Evolutionary conservation across 2,797 vertebrate genomes (phyloP).

Genomic region (Echiichthys vipera): DNA sequence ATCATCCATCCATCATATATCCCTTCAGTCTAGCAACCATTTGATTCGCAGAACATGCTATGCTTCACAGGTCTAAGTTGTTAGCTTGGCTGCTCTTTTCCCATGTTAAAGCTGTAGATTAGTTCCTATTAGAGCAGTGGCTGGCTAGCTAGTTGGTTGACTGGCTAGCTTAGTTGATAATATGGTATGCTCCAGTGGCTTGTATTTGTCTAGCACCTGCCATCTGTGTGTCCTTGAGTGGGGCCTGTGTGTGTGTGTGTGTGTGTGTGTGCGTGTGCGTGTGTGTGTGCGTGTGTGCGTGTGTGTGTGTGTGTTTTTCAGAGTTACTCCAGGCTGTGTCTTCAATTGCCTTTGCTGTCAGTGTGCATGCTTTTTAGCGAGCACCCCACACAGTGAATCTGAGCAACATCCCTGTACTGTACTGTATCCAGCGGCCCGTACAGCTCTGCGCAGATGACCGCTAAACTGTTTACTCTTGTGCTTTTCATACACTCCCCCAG

Average conservation of each 20-base stretch:
- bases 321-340: constrained; percentile 42
- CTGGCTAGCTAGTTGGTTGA: constrained; percentile 24
- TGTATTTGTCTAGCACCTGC: constrained; percentile 75
- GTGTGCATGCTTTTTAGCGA: constrained; percentile 12
- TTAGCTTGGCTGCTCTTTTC: constrained; percentile 30
- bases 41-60: constrained; percentile 3
- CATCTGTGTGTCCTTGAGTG: constrained; percentile 78
- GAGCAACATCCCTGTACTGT: constrained; percentile 28
- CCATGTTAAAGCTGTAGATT: constrained; percentile 37
- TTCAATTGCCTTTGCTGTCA: constrained; percentile 61
- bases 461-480: constrained; percentile 51
- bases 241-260: constrained; percentile 35
- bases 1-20: constrained; percentile 15
- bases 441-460: constrained; percentile 5
- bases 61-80: constrained; percentile 15
- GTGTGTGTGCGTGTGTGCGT: too few species aligned
- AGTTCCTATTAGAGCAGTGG: constrained; percentile 40
- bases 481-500: constrained; percentile 57
- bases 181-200: constrained; percentile 71
- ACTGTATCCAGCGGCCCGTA: constrained; percentile 18
- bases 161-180: constrained; percentile 65
- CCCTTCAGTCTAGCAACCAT: constrained; percentile 1
- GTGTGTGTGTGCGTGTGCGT: constrained; percentile 33
- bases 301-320: constrained; percentile 42
- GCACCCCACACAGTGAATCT: constrained; percentile 25